Conservation (phyloP, 2,888 invertebrate genomes). For the Onchidella celtica region DNA sequence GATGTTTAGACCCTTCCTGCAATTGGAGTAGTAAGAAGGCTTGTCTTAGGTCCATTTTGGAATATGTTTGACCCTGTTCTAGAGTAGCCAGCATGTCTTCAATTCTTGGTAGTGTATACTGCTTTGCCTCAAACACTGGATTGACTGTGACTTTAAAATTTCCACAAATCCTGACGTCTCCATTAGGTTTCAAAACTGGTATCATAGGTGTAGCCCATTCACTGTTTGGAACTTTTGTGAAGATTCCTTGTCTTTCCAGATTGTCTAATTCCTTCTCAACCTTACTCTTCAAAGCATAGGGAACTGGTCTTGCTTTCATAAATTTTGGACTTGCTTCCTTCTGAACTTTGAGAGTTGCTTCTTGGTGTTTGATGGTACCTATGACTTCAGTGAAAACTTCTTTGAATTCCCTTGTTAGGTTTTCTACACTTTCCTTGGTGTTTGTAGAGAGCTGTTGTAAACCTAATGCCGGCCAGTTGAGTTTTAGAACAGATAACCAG, state of each 20-base stretch:
- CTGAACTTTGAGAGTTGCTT: too few relatives aligned
- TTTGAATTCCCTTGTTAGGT: too few relatives aligned
- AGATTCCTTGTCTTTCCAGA: constrained; percentile 10
- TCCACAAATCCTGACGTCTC: constrained; percentile 23
- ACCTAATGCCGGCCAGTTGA: background rate
- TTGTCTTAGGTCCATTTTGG: too few relatives aligned
- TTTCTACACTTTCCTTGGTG: background rate
- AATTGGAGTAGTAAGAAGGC: too few relatives aligned
- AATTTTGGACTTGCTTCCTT: too few relatives aligned
- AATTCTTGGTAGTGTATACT: constrained; percentile 44
- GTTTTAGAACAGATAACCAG: background rate
- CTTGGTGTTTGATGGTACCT: too few relatives aligned
- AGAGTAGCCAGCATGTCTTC: too few relatives aligned
- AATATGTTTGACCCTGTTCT: too few relatives aligned
- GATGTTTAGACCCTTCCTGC: too few relatives aligned
- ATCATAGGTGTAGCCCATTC: too few relatives aligned
- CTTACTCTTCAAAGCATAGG: constrained; percentile 5
- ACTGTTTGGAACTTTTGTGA: background rate
- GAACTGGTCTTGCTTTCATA: too few relatives aligned
- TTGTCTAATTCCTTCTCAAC: constrained; percentile 41
- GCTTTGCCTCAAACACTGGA: background rate
- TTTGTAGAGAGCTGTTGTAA: background rate
- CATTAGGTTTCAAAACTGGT: constrained; percentile 41
- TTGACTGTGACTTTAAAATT: constrained; percentile 34
- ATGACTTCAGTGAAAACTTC: too few relatives aligned